A percentile compares a stretch with the other conserved stretches of the same genome.
phyloP scores from a whole-genome alignment of 2,888 invertebrate genomes.

The Drepana falcataria region DNA sequence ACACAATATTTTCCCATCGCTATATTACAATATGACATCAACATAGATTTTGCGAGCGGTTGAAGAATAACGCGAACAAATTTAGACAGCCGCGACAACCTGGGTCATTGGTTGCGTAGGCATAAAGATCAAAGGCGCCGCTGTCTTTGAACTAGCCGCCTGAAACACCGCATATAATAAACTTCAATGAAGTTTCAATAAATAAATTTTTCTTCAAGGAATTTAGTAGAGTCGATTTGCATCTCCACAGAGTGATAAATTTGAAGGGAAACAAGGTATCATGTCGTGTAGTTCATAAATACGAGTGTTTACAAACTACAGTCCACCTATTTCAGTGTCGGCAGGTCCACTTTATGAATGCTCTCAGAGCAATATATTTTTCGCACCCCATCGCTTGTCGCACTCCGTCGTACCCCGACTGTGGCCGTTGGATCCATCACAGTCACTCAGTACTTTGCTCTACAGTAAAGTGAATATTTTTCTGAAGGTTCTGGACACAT shows the following conservation, averaged over 20 bases:
- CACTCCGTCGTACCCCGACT: conserved; percentile 17
- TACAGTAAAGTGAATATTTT: too few species aligned
- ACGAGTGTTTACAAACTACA: conserved; percentile 34
- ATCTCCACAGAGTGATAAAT: conserved; percentile 7
- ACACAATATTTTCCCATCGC: not conserved
- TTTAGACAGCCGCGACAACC: conserved; percentile 51
- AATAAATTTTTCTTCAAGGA: conserved; percentile 11
- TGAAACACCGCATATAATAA: conserved; percentile 31
- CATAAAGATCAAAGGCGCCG: conserved; percentile 55
- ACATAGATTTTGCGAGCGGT: not conserved
- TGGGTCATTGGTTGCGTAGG: conserved; percentile 34
- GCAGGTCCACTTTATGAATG: conserved; percentile 5
- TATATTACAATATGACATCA: not conserved
- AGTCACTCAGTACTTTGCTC: conserved; percentile 20
- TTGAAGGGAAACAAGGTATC: conserved; percentile 18
- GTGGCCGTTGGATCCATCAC: conserved; percentile 32
- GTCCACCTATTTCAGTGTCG: conserved; percentile 20
- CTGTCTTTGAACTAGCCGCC: conserved; percentile 58
- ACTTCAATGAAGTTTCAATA: conserved; percentile 23
- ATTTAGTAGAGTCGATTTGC: not conserved
- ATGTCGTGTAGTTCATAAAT: conserved; percentile 30
- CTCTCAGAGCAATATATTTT: conserved; percentile 35
- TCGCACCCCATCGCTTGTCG: conserved; percentile 38
- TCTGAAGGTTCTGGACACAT: too few species aligned
- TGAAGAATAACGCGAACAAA: conserved; percentile 19